These are phyloP conservation scores for Agrypnus murinus DNA, from an alignment of 2,888 invertebrate genomes.

Conservation along the genomic window DNA sequence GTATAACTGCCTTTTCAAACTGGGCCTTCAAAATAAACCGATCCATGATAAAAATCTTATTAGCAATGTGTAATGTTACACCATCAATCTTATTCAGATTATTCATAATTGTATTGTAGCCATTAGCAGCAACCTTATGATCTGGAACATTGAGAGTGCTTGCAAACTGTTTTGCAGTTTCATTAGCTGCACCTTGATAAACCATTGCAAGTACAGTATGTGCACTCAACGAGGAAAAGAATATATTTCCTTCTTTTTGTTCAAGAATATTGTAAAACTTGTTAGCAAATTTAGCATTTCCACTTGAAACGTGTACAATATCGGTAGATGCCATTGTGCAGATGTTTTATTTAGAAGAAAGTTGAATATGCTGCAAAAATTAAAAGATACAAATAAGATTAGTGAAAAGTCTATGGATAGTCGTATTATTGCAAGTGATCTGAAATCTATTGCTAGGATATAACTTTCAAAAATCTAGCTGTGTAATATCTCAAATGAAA, in stretches of 20 bases:
- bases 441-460: no score
- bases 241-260: conserved; percentile 64
- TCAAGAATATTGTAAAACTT: conserved; percentile 62
- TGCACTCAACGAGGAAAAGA: conserved; percentile 70
- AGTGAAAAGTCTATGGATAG: no score
- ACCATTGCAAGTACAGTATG: conserved; percentile 68
- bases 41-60: no score
- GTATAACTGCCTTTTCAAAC: conserved; percentile 75
- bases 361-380: no score
- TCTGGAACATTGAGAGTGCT: no score
- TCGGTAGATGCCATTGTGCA: conserved; percentile 38
- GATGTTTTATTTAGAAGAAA: no score
- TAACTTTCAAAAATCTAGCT: no score
- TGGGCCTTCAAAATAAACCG: conserved; percentile 74
- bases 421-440: no score
- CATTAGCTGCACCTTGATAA: no score
- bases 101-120: conserved; percentile 58
- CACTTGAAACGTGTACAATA: conserved; percentile 58
- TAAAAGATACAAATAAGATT: no score
- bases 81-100: conserved; percentile 68
- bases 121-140: conserved; percentile 59
- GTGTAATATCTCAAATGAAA: no score
- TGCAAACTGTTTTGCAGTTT: conserved; percentile 64
- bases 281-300: conserved; percentile 64
- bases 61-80: no score